phyloP scores from a whole-genome alignment of 1,140 invertebrate species.

The Bradysia coprophila region DNA sequence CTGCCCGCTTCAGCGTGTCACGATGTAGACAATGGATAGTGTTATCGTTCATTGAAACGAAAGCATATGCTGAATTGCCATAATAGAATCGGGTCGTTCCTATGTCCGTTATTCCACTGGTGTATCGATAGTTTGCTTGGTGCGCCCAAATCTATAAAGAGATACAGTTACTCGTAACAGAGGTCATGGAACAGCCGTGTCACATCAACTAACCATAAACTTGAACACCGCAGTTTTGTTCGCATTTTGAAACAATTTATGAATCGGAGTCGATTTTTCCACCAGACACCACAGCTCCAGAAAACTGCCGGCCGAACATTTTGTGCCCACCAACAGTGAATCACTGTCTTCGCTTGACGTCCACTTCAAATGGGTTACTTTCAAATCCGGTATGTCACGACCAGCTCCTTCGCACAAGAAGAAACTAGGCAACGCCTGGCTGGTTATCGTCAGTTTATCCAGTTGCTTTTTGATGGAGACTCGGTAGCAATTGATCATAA shows the following conservation, averaged over 20 bases:
- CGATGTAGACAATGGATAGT: slow-evolving; percentile 54
- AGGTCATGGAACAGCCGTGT: no score
- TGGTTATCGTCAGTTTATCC: slow-evolving; percentile 36
- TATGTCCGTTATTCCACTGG: slow-evolving; percentile 9
- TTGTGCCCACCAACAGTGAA: slow-evolving; percentile 54
- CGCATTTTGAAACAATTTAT: slow-evolving; percentile 41
- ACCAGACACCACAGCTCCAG: slow-evolving; percentile 75
- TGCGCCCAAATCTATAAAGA: slow-evolving; percentile 40
- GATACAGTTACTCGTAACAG: no score
- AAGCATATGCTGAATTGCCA: slow-evolving; percentile 23
- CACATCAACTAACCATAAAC: slow-evolving; percentile 43
- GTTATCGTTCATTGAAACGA: slow-evolving; percentile 55
- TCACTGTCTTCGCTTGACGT: slow-evolving; percentile 64
- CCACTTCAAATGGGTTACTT: slow-evolving; percentile 57
- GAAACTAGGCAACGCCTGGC: slow-evolving; percentile 63
- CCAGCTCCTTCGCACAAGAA: slow-evolving; percentile 44
- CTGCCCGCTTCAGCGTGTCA: slow-evolving; percentile 52
- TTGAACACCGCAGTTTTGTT: slow-evolving; percentile 24
- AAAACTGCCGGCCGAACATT: slow-evolving; percentile 36
- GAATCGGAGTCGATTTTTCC: slow-evolving; percentile 57
- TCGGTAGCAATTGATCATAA: slow-evolving; percentile 56
- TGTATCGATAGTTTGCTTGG: slow-evolving; percentile 36
- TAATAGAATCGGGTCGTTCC: slow-evolving; percentile 8
- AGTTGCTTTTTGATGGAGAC: slow-evolving; percentile 36
- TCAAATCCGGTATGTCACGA: slow-evolving; percentile 23